Conservation (phyloP, 2,888 invertebrate species). For the Scaptomyza cyrtandrae region DNA sequence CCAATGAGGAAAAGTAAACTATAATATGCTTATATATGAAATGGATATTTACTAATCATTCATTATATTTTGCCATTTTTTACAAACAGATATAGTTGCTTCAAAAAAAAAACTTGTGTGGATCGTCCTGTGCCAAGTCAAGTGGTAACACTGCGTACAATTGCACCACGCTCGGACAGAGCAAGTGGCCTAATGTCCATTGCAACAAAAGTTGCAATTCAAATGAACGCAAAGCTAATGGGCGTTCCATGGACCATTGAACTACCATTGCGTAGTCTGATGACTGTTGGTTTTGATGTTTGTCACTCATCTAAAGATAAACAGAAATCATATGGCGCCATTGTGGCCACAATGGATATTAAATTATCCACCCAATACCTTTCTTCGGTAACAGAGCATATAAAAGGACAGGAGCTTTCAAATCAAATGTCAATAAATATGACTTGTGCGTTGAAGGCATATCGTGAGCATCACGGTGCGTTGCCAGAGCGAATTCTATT, state of each 20-base stretch:
- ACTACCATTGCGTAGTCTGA: constrained; percentile 88
- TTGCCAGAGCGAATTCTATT: constrained; percentile 91
- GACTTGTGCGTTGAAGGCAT: constrained; percentile 79
- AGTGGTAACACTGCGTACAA: constrained; percentile 84
- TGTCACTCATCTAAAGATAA: constrained; percentile 92
- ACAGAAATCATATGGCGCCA: constrained; percentile 89
- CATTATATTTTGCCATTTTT: background rate
- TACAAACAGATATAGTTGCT: constrained; percentile 89
- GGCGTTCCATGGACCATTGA: constrained; percentile 94
- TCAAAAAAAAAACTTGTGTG: constrained; percentile 93
- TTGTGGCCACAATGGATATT: constrained; percentile 90
- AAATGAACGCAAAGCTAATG: constrained; percentile 96
- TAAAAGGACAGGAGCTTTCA: constrained; percentile 90
- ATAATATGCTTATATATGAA: background rate
- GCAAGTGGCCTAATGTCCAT: constrained; percentile 88
- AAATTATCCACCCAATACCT: constrained; percentile 88
- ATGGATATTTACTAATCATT: background rate
- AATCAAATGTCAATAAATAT: constrained; percentile 89
- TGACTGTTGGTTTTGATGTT: constrained; percentile 95
- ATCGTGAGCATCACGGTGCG: constrained; percentile 72
- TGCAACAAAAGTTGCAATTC: constrained; percentile 96
- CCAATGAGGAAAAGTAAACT: constrained; percentile 87
- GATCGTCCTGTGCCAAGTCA: constrained; percentile 91
- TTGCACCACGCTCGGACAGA: constrained; percentile 83
- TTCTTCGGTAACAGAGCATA: constrained; percentile 90